Percentiles rank a stretch among this genome's conserved stretches.
Conservation (phyloP, 2,888 invertebrate genomes). For the Resseliella maxima region DNA sequence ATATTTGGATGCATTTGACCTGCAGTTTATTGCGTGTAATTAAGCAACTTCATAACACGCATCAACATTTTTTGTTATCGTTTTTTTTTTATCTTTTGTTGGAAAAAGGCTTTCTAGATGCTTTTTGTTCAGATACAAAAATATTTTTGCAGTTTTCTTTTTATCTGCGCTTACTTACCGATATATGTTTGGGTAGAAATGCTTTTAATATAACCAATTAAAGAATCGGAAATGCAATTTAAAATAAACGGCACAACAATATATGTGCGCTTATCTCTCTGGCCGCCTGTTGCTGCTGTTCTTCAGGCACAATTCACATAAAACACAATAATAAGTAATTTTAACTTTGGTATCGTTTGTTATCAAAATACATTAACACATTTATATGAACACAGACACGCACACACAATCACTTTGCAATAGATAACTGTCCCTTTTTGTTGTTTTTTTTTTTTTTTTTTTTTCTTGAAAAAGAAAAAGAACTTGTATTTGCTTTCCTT, state of each 20-base stretch:
- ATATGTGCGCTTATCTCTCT: background rate
- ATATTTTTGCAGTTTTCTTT: background rate
- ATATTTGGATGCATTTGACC: too few relatives aligned
- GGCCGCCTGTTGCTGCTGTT: background rate
- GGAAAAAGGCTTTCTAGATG: background rate
- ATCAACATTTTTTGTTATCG: background rate
- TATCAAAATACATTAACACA: background rate
- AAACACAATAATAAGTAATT: background rate
- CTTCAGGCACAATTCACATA: background rate
- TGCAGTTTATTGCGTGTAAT: background rate
- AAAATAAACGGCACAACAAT: background rate
- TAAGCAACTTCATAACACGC: background rate
- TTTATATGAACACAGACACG: background rate
- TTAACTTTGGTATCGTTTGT: constrained; percentile 13
- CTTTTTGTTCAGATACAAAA: background rate
- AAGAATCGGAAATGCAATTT: constrained; percentile 21
- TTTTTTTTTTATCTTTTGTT: too few relatives aligned
- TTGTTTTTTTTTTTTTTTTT: background rate
- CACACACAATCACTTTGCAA: background rate
- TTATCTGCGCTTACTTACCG: background rate
- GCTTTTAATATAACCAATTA: constrained; percentile 1
- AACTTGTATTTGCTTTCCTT: background rate
- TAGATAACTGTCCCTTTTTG: background rate
- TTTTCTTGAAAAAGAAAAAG: too few relatives aligned
- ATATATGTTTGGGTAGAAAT: background rate